phyloP scores from a whole-genome alignment of 2,113 vertebrate species.

The Pseudonaja textilis region DNA sequence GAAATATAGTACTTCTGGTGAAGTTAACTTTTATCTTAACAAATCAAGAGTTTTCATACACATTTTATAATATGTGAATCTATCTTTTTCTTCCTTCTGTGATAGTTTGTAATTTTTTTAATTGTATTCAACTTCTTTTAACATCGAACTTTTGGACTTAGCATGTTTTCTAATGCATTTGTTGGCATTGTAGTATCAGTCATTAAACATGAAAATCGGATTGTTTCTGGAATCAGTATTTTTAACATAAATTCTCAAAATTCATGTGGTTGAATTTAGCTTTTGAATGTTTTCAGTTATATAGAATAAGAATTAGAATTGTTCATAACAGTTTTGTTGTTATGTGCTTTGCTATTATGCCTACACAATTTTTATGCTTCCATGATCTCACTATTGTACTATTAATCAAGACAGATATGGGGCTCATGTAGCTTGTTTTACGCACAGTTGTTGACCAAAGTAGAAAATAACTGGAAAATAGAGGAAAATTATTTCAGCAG shows the following conservation, averaged over 20 bases:
- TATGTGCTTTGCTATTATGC: not conserved
- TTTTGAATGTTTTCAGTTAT: not conserved
- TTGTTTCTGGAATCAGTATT: not conserved
- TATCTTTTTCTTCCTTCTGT: not conserved
- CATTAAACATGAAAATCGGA: rapidly evolving
- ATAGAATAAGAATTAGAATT: not conserved
- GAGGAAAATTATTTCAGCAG: not conserved
- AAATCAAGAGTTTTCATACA: not conserved
- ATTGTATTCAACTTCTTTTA: not conserved
- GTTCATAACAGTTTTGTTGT: not conserved
- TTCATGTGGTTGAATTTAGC: not conserved
- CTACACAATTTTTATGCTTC: not conserved
- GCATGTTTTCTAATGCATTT: not conserved
- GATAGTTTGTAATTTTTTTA: not conserved
- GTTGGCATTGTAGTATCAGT: not conserved
- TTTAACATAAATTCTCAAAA: not conserved
- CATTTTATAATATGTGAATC: not conserved
- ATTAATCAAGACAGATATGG: not conserved
- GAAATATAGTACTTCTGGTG: not conserved
- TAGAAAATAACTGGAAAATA: not conserved
- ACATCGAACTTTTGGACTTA: not conserved
- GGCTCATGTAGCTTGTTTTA: not conserved
- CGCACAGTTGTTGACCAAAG: not conserved
- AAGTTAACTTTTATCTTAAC: not conserved
- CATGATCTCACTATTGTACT: not conserved